Evolutionary conservation across 2,113 vertebrate genomes (phyloP).

Genomic region (Polyodon spathula): DNA sequence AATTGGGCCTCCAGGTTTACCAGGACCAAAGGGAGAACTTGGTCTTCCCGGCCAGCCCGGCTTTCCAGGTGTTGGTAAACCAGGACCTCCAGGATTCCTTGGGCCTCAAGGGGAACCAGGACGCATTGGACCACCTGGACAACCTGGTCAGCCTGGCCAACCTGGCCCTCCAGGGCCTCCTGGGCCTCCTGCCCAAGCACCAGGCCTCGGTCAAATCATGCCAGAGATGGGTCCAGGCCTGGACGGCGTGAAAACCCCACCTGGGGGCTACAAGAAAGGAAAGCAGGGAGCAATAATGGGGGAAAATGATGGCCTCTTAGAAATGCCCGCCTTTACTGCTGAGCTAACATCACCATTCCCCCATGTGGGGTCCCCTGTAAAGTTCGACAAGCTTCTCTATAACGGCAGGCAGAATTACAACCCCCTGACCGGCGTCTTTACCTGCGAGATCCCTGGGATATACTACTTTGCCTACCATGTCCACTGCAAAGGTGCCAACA

Average conservation of each 20-base stretch:
- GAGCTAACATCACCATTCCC: slow-evolving; percentile 87
- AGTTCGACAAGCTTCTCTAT: slow-evolving; percentile 90
- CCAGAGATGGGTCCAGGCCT: slow-evolving; percentile 67
- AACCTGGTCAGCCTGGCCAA: slow-evolving; percentile 72
- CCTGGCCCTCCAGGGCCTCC: slow-evolving; percentile 70
- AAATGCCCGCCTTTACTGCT: slow-evolving; percentile 87
- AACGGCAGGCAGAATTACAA: slow-evolving; percentile 93
- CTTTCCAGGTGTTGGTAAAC: slow-evolving; percentile 60
- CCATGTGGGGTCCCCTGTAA: slow-evolving; percentile 74
- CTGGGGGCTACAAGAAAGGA: slow-evolving; percentile 65
- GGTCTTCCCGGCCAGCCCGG: slow-evolving; percentile 59
- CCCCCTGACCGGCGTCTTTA: slow-evolving; percentile 84
- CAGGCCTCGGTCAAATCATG: slow-evolving; percentile 67
- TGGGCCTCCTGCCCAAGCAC: slow-evolving; percentile 53
- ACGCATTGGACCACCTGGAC: slow-evolving; percentile 64
- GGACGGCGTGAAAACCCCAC: slow-evolving; percentile 56
- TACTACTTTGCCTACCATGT: slow-evolving; percentile 95
- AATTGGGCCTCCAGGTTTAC: slow-evolving; percentile 62
- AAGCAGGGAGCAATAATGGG: slow-evolving; percentile 52
- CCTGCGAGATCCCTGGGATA: slow-evolving; percentile 82
- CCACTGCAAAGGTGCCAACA: slow-evolving; percentile 89
- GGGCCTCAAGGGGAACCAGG: slow-evolving; percentile 57
- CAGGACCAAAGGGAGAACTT: slow-evolving; percentile 58
- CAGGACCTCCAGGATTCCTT: slow-evolving; percentile 49
- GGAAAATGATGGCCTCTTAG: slow-evolving; percentile 28